Evolutionary conservation across 2,888 invertebrate species (phyloP), one percentile per base, ranked within the genome.

Genomic region (Lumbricus terrestris): DNA sequence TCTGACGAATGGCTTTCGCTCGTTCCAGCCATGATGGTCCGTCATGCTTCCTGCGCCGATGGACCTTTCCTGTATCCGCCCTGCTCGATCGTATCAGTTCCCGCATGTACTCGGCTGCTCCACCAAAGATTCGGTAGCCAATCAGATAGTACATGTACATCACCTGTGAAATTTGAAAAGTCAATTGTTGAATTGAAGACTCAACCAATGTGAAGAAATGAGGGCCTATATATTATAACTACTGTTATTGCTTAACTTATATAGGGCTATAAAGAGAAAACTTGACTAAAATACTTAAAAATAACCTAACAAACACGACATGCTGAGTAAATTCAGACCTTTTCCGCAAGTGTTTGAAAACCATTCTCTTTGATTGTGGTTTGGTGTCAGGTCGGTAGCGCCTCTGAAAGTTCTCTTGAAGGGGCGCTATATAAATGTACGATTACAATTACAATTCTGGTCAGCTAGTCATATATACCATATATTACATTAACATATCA

Each of bases 61-160:
- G 47, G 34, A 33, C 89, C 37, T n/a, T 33, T 42, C 29, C 82
- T 1, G 35, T 82, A 89, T 18, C 90, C 89, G 29, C 90, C 88
- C 33, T 92, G 91, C 42, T 92, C 91, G 91, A 91, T 91, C 40
- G 91, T 85, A 88, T 91, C 90, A 88, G 33, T 33, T 40, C 88
- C 47, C 42, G 38, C 47, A 88, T 88, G 42, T 47, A 47, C 29
- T 85, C 47, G 47, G 35, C 47, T 88, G 88, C 40, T 89, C 82
- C 38, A 94, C 98, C 98, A 97, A 99, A 98, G 3, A 99, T 96
- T 92, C 98, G 97, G 95, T 98, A 98, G 29, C 99, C 99, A 91
- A 99, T 96, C 89, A 99, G 96, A 94, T 99, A 99, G 96, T 99
- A 99, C 98, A 99, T 98, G 96, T 99, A 99, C 99, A 99, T 99